Conservation (phyloP, 2,888 invertebrate species). For the Auanema sp. region DNA sequence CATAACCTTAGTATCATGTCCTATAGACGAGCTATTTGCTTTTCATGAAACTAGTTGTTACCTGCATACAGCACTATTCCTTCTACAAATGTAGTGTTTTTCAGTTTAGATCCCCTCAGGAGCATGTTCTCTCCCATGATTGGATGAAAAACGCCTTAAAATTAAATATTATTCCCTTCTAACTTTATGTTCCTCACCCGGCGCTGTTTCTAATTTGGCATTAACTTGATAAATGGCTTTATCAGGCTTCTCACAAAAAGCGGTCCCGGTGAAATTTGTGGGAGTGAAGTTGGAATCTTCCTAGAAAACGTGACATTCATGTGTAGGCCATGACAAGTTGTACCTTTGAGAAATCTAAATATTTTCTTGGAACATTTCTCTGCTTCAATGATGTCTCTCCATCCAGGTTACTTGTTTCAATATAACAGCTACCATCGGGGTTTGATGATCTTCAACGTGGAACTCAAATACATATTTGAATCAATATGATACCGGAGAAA, state of each 20-base stretch:
- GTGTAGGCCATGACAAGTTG: constrained; percentile 64
- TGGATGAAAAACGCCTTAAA: constrained; percentile 61
- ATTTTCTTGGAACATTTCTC: constrained; percentile 67
- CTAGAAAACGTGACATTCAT: constrained; percentile 16
- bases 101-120: constrained; percentile 87
- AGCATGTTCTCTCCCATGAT: constrained; percentile 86
- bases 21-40: constrained; percentile 65
- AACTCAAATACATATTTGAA: constrained; percentile 7
- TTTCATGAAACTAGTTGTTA: constrained; percentile 54
- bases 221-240: constrained; percentile 93
- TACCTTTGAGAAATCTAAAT: constrained; percentile 70
- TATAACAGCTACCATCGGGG: constrained; percentile 78
- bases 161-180: background rate
- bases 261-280: constrained; percentile 74
- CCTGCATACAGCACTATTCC: constrained; percentile 94
- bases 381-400: constrained; percentile 95
- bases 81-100: constrained; percentile 94
- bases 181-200: constrained; percentile 20
- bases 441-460: constrained; percentile 27
- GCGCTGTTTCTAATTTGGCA: constrained; percentile 70
- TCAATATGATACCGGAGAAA: constrained; percentile 32
- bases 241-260: constrained; percentile 91
- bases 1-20: constrained; percentile 96
- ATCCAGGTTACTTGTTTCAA: constrained; percentile 93
- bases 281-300: constrained; percentile 45